A percentile compares a stretch with the other conserved stretches of the same genome.
phyloP scores from a whole-genome alignment of 2,888 invertebrate genomes.

The Tipula lateralis region DNA sequence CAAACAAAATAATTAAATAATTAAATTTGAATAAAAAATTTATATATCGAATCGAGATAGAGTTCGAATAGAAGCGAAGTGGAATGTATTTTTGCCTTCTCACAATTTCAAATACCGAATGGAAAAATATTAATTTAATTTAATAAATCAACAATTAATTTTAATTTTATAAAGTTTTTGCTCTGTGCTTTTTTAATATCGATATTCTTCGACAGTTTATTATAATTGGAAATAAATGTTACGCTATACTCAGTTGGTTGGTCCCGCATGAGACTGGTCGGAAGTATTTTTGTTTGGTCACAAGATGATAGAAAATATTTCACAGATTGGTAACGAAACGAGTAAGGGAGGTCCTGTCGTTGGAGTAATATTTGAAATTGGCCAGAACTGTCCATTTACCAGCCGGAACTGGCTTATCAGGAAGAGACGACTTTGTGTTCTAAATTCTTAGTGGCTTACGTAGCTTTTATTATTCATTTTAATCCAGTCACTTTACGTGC shows the following conservation, averaged over 20 bases:
- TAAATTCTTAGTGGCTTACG: too few species aligned
- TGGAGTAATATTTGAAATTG: too few species aligned
- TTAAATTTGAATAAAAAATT: background rate
- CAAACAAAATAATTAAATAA: background rate
- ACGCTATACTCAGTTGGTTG: background rate
- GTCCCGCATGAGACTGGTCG: background rate
- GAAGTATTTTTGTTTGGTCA: background rate
- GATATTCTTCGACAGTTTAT: conserved; percentile 19
- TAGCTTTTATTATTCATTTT: too few species aligned
- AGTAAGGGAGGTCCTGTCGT: too few species aligned
- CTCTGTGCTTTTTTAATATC: background rate
- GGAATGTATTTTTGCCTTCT: background rate
- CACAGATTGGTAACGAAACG: too few species aligned
- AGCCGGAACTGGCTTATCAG: too few species aligned
- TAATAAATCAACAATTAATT: conserved; percentile 19
- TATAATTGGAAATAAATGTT: conserved; percentile 19
- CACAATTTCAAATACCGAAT: background rate
- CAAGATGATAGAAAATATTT: too few species aligned
- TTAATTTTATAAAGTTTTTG: background rate
- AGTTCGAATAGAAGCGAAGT: background rate
- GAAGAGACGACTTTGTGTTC: too few species aligned
- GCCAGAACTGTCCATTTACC: too few species aligned
- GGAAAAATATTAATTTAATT: conserved; percentile 8
- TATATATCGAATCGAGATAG: background rate
- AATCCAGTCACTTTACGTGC: too few species aligned